Conservation (phyloP, 2,888 invertebrate species). For the Fragum whitleyi region DNA sequence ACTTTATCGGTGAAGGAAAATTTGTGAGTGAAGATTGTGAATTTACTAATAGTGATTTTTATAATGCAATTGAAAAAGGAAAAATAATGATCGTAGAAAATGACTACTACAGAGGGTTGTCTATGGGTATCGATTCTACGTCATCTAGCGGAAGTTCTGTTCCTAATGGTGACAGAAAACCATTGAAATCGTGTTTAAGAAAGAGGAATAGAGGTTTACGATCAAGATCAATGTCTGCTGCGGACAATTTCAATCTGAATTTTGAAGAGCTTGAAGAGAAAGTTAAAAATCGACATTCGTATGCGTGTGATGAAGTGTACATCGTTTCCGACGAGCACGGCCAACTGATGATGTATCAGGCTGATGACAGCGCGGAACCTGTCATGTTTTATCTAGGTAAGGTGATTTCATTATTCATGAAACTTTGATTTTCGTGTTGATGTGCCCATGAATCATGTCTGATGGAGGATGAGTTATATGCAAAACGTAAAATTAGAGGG, state of each 20-base stretch:
- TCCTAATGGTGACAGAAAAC: conserved; percentile 73
- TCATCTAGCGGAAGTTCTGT: conserved; percentile 69
- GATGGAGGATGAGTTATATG: no score
- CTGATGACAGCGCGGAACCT: conserved; percentile 60
- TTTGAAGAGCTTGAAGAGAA: conserved; percentile 65
- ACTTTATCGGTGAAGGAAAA: conserved; percentile 26
- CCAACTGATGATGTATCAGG: conserved; percentile 67
- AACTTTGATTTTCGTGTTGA: no score
- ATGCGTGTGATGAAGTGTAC: conserved; percentile 80
- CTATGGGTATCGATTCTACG: conserved; percentile 63
- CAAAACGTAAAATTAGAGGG: no score
- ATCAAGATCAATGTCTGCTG: conserved; percentile 75
- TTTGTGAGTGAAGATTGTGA: conserved; percentile 34
- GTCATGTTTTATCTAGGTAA: conserved; percentile 68
- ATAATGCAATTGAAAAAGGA: conserved; percentile 54
- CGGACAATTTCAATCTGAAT: conserved; percentile 67
- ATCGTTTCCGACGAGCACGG: conserved; percentile 70
- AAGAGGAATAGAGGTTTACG: conserved; percentile 70
- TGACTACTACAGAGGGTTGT: conserved; percentile 54
- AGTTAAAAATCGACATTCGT: conserved; percentile 77
- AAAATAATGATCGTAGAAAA: conserved; percentile 53
- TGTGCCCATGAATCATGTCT: no score
- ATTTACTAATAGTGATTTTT: conserved; percentile 54
- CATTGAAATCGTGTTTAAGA: conserved; percentile 81
- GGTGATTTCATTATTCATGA: not conserved